phyloP scores from a whole-genome alignment of 2,888 invertebrate species.

The Galerucella calmariensis region DNA sequence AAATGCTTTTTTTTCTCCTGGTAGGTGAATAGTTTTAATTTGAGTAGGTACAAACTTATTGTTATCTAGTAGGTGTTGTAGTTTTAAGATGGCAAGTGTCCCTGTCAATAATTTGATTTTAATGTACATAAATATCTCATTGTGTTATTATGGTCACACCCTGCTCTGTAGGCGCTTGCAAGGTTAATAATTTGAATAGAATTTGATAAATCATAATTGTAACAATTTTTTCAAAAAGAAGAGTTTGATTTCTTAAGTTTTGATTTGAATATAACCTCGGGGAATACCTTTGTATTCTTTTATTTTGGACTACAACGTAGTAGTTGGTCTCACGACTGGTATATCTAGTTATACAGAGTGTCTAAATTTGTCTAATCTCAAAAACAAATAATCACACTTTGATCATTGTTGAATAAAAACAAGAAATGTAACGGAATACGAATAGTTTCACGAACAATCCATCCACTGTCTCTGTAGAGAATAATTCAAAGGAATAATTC shows the following conservation, averaged over 20 bases:
- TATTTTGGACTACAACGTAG: neutral
- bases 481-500: too few relatives aligned
- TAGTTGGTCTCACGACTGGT: too few relatives aligned
- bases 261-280: constrained; percentile 31
- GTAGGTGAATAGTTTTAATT: neutral
- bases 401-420: too few relatives aligned
- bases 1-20: too few relatives aligned
- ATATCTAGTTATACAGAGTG: too few relatives aligned
- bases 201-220: constrained; percentile 33
- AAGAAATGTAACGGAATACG: too few relatives aligned
- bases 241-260: constrained; percentile 23
- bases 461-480: too few relatives aligned
- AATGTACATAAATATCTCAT: neutral
- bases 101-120: constrained; percentile 14
- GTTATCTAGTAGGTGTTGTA: constrained; percentile 6
- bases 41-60: neutral
- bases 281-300: constrained; percentile 7
- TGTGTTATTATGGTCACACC: constrained; percentile 24
- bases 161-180: constrained; percentile 30
- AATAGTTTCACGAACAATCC: too few relatives aligned
- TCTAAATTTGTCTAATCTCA: too few relatives aligned
- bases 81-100: neutral
- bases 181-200: constrained; percentile 39
- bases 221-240: constrained; percentile 29
- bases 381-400: too few relatives aligned